Evolutionary conservation across 2,113 vertebrate genomes (phyloP), one percentile per base, ranked within the genome.

Genomic region (Chionis minor): DNA sequence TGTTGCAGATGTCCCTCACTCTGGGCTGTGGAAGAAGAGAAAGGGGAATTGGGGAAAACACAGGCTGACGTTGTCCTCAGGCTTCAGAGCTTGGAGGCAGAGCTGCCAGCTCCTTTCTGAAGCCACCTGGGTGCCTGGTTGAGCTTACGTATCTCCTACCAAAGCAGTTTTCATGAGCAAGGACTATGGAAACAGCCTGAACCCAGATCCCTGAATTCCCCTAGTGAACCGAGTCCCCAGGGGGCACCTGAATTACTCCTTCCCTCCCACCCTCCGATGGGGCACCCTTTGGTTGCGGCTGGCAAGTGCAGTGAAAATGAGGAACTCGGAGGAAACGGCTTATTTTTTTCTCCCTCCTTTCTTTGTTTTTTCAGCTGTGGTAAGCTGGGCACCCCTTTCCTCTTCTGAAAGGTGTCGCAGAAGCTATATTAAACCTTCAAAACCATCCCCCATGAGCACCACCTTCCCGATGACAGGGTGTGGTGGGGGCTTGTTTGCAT

Each of bases 331-430:
- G 96, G 96, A 97, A 97, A 94, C 4, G 30, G 13, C 61, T 92
- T 79, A 8, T 82, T 90, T 95, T 92, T 61, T 69, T 55, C 61
- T 81, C 69, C 4, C 91, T 86, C 52, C 40, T 67, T 93, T 82
- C 78, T 74, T 87, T 95, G 93, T 94, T 97, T 96, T 94, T 96
- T 94, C 93, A 95, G 92, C 93, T 96, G 94, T 54, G 81, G 52
- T 22, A 61, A 95, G 66, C 45, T 85, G 81, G 90, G 93, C 93
- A 96, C 81, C 90, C 54, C 58, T 94, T 96, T 96, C 94, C 94
- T 96, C 40, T 94, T 79, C 89, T 91, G 85, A 75, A 85, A 87
- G 61, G 71, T 96, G 81, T 92, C 10, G 1, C 81, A 94, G 71
- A 52, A 73, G 49, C 77, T 94, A 79, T 94, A 89, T 93, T 90